Evolutionary conservation across 2,113 vertebrate genomes (phyloP), one percentile per base, ranked within the genome.

Genomic region (Hemiprocne comata): DNA sequence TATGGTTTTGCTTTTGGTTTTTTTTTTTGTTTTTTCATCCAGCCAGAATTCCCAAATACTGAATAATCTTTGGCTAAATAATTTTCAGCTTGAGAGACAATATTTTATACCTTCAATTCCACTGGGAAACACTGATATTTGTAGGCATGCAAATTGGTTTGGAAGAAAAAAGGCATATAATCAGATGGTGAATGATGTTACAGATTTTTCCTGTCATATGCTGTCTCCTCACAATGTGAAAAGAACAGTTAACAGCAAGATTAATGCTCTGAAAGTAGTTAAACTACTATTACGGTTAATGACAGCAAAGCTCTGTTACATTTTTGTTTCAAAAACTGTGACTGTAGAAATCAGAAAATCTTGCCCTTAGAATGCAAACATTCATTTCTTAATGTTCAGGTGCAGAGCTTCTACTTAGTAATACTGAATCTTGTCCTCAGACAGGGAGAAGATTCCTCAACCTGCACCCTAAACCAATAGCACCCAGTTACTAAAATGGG

Each of bases 71-170:
- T 94, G 80, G 84, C 86, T 96, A 95, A 97, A 97, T 97, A 87
- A 97, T 93, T 97, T 97, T 85, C 72, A 80, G 55, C 77, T 95
- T 14, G 26, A 95, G 93, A 97, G 62, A 88, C 90, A 97, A 90
- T 95, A 95, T 97, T 96, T 97, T 95, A 95, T 91, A 97, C 96
- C 87, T 94, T 87, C 81, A 95, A 74, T 95, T 97, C 81, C 90
- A 94, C 71, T 73, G 92, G 91, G 82, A 95, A 90, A 67, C 14
- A 80, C 82, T 90, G 82, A 64, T 88, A 93, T 91, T 90, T 94
- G 91, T 85, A 92, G 62, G 74, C 92, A 95, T 87, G 84, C 58
- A 95, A 94, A 95, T 81, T 61, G 57, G 44, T 61, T 92, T 86
- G 61, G 83, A 88, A 62, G 61, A 78, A 86, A 90, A 89, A 70